Evolutionary conservation across 2,888 invertebrate species (phyloP).

Genomic region (Cartodere bifasciata): DNA sequence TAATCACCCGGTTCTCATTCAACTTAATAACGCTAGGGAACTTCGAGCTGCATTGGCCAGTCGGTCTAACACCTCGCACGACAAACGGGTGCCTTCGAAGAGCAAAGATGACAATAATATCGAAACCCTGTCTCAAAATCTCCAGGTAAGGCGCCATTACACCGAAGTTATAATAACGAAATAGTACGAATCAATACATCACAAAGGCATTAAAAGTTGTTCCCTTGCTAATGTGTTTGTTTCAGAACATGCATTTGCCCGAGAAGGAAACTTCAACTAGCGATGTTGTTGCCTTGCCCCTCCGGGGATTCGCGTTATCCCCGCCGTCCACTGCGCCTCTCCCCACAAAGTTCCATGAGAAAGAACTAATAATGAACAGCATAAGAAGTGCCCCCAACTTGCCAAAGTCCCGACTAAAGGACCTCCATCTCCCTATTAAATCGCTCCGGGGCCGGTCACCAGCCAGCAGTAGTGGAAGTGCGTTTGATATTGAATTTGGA

Average conservation of each 20-base stretch:
- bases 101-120: constrained; percentile 47
- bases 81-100: constrained; percentile 45
- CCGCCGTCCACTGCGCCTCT: constrained; percentile 76
- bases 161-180: neutral
- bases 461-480: constrained; percentile 45
- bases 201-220: constrained; percentile 5
- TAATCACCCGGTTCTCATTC: constrained; percentile 63
- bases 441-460: constrained; percentile 49
- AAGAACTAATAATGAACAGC: constrained; percentile 55
- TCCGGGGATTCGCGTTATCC: constrained; percentile 65
- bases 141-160: constrained; percentile 35
- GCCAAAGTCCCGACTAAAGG: constrained; percentile 57
- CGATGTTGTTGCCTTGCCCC: constrained; percentile 45
- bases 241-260: constrained; percentile 49
- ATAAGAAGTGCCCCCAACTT: constrained; percentile 71
- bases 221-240: too few relatives aligned
- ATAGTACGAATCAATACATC: neutral
- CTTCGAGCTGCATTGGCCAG: constrained; percentile 19
- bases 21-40: constrained; percentile 35
- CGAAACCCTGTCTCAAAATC: constrained; percentile 28
- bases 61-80: constrained; percentile 31
- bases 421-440: constrained; percentile 60
- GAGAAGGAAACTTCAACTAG: constrained; percentile 44
- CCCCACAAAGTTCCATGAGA: constrained; percentile 65
- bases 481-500: constrained; percentile 29